Base-by-base conservation (phyloP, 2,888 invertebrate genomes). In the Caenorhabditis japonica region DNA sequence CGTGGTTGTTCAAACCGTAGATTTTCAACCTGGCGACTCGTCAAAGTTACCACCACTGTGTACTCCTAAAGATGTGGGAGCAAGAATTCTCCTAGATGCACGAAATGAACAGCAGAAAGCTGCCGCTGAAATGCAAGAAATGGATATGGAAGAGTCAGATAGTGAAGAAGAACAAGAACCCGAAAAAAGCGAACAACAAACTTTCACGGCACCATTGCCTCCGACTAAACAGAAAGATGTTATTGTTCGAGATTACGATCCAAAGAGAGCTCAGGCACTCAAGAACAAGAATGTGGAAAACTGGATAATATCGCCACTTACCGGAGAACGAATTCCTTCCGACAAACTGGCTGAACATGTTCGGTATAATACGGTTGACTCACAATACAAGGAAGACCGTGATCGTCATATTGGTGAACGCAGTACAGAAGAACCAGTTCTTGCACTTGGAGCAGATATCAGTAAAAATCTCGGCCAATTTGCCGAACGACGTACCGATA, bases 1-100 rank as follows among this genome's bases (percentile, higher is more conserved):
- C 89, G 97, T 99, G 0, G 97, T 99, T 0, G 99, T 99, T 0
- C 99, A 99, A 90, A 97, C 97, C 0, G 97, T 99, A 0, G 99
- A 99, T 89, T 99, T 97, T 88, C 95, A 96, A 82, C 94, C 94
- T 0, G 94, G 94, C 84, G 99, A 99, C 89, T 92, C 93, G 12
- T 95, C 85, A 0, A 89, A 89, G 75, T 81, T 90, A 17, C 90
- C 90, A 0, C 89, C 89, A 7, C 89, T 90, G 2, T 90, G 90
- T 21, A 90, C 89, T 4, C 90, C 90, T 2, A 89, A 89, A 25
- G 90, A 90, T 79, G 90, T 90, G 4, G 90, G 90, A 19, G 90
- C 90, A 2, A 81, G 90, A 27, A 85, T 90, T 17, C 81, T 90
- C 34, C 88, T 88, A 13, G 90, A 90, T 81, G 89, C 89, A 56